Base-by-base conservation (phyloP, 2,797 vertebrate genomes). In the Melanogrammus aeglefinus region DNA sequence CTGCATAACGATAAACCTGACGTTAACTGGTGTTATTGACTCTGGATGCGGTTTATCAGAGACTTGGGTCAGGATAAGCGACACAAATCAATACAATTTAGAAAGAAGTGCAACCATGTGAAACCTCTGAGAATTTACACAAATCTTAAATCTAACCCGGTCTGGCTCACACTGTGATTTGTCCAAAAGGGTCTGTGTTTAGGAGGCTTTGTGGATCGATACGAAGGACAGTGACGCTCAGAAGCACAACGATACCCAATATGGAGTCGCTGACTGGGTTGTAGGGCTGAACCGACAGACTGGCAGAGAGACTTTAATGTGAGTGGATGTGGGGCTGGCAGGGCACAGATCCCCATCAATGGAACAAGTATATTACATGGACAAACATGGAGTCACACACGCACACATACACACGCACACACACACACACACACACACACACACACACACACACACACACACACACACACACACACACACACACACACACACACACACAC, bases 301-400 rank as follows among this genome's bases (percentile, higher is more conserved):
- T 5, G 63, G 76, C n/a, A 16, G 66, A 73, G 70, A 76, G 69
- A 76, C 3, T 76, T 12, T 51, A 27, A 33, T 82, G 76, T 5
- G 31, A 78, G 44, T 6, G 35, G 77, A 78, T 72, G 69, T 18
- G 51, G 79, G 76, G 78, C 18, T 80, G 57, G 78, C 51, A 72
- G 82, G 82, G 79, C n/a, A 71, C 51, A 82, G 66, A 79, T 24
- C 8, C 24, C 77, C 66, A 82, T 88, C 84, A 77, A 84, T 83
- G 72, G 78, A 78, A 81, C 41, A 83, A 81, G 73, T 5, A 14
- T 13, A 24, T n/a, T 47, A 14, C 39, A 41, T 41, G 39, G 39
- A 41, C 39, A 41, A 41, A 41, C 39, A 41, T 41, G 39, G 39
- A 41, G 39, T 41, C 39, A 6, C 39, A 41, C 39, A 41, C 39